Base-by-base conservation (phyloP, 2,888 invertebrate species). In the Argyra leucocephala region DNA sequence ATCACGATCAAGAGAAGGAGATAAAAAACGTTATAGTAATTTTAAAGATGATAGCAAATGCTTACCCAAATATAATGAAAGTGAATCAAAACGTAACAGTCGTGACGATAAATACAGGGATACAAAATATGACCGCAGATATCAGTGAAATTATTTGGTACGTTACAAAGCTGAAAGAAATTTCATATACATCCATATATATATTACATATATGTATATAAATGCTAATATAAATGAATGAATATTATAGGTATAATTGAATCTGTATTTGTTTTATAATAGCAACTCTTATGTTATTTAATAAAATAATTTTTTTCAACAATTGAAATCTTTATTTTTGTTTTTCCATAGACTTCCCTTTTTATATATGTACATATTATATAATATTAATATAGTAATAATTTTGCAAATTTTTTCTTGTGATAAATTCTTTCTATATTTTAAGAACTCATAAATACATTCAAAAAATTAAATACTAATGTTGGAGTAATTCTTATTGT, bases 11-110 rank as follows among this genome's bases (percentile, higher is more conserved):
- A 26, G 24, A 26, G n/a, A 18, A 61, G 21, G 24, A 22, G 58
- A 58, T 22, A 58, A 7, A 61, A 26, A 48, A 48, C 48, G 48
- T 48, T 48, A 48, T 48, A 48, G 15, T 48, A 48, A 48, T 48
- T 48, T n/a, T 12, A 48, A 48, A 48, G 48, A 48, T 3, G 48
- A 48, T 48, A 48, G 48, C n/a, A 48, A 48, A 48, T 18, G 18
- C 18, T 48, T 48, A 48, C 18, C 12, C 48, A 48, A 18, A 48
- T 18, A 48, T 48, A 48, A 18, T 48, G 48, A 48, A 48, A 48
- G 18, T 18, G 48, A 48, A 48, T 18, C 48, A 48, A 48, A n/a
- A 48, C 48, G 48, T 18, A 48, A n/a, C 18, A 48, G 15, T 5
- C 15, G n/a, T 15, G 48, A 48, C 15, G 48, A 48, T 15, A 48